Evolutionary conservation across 2,797 vertebrate species (phyloP).

Genomic region (Lagocephalus sceleratus): DNA sequence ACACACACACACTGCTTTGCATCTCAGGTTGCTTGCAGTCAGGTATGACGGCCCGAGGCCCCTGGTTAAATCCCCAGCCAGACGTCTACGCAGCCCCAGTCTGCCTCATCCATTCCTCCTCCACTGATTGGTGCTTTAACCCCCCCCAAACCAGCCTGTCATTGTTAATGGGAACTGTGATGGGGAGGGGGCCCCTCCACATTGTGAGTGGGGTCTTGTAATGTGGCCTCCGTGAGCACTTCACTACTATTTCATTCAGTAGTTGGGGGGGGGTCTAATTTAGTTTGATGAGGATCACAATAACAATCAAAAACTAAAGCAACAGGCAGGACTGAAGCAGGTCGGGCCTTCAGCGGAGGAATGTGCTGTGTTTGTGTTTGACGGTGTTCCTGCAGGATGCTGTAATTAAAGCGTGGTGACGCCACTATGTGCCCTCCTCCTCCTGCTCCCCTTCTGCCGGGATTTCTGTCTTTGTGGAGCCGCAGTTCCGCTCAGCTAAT

Average conservation of each 20-base stretch:
- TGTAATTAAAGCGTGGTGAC: constrained; percentile 45
- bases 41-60: constrained; percentile 65
- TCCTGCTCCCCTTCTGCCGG: constrained; percentile 20
- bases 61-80: constrained; percentile 65
- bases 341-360: constrained; percentile 8
- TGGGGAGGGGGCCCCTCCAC: constrained; percentile 43
- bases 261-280: too few relatives aligned
- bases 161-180: constrained; percentile 58
- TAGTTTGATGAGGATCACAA: too few relatives aligned
- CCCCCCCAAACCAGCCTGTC: constrained; percentile 4
- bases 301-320: neutral
- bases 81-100: constrained; percentile 65
- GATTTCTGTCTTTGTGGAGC: constrained; percentile 28
- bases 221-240: constrained; percentile 45
- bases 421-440: constrained; percentile 21
- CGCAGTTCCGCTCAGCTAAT: constrained; percentile 53
- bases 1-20: neutral
- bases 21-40: constrained; percentile 66
- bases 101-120: constrained; percentile 56
- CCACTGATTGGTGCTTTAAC: constrained; percentile 56
- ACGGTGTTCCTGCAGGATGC: constrained; percentile 49
- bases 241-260: too few relatives aligned
- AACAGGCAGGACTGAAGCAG: constrained; percentile 5
- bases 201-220: constrained; percentile 29
- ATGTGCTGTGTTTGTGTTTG: constrained; percentile 34